Evolutionary conservation across 2,113 vertebrate species (phyloP).

Genomic region (Lasiurus cinereus): DNA sequence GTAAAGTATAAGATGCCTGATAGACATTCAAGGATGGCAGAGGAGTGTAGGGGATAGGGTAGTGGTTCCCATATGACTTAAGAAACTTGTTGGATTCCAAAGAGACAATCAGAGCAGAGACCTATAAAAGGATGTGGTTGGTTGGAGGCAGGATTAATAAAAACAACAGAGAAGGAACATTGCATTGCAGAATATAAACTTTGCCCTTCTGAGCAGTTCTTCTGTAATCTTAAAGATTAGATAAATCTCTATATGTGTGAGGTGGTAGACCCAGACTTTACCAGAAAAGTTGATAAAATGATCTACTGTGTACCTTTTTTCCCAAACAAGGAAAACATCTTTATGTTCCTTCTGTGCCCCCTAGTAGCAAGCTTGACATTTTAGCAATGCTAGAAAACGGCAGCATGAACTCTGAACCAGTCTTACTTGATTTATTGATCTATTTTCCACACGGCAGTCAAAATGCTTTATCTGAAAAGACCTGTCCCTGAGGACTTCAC

Average conservation of each 20-base stretch:
- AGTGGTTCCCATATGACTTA: background rate
- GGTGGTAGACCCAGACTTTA: background rate
- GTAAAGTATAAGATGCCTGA: background rate
- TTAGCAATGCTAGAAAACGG: background rate
- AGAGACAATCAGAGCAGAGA: background rate
- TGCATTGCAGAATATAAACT: background rate
- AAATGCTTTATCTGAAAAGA: background rate
- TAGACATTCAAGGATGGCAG: background rate
- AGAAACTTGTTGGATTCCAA: background rate
- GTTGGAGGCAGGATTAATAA: background rate
- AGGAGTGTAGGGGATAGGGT: accelerated
- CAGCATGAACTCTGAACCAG: background rate
- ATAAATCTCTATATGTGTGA: background rate
- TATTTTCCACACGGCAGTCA: background rate
- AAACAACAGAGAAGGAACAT: background rate
- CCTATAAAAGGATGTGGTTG: background rate
- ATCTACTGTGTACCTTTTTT: background rate
- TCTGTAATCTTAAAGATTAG: background rate
- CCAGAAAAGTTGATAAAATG: background rate
- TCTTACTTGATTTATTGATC: background rate
- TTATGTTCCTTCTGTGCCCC: background rate
- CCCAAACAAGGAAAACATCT: background rate
- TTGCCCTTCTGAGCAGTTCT: background rate
- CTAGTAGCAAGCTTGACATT: background rate
- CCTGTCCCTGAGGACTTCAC: background rate